Percentiles rank a stretch among this genome's conserved stretches.
These are phyloP conservation scores for Elaphurus davidianus DNA, from an alignment of 2,113 vertebrate species.

Conservation along the genomic window DNA sequence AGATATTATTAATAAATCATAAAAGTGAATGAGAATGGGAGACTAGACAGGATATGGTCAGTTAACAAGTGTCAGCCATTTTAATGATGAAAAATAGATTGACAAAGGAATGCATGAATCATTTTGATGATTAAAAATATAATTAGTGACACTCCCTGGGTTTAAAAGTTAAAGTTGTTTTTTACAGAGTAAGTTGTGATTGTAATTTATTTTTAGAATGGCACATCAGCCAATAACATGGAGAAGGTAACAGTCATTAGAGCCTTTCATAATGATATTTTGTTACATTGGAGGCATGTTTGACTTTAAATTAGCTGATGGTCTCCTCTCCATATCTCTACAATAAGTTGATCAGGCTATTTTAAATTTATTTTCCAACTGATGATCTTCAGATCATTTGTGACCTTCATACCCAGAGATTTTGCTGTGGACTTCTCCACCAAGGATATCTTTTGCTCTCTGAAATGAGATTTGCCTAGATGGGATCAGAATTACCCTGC, in stretches of 20 bases:
- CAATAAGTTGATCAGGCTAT: background rate
- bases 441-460: background rate
- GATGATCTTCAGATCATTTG: background rate
- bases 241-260: slow-evolving; percentile 38
- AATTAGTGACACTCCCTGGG: slow-evolving; percentile 17
- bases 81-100: slow-evolving; percentile 50
- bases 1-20: slow-evolving; percentile 67
- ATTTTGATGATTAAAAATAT: slow-evolving; percentile 65
- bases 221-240: slow-evolving; percentile 51
- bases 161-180: slow-evolving; percentile 63
- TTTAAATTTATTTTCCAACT: slow-evolving; percentile 28
- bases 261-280: background rate
- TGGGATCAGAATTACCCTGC: background rate
- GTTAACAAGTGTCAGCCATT: slow-evolving; percentile 52
- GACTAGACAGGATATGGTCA: background rate
- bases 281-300: background rate
- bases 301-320: slow-evolving; percentile 29
- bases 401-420: background rate
- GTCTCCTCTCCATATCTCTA: background rate
- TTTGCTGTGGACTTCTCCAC: background rate
- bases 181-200: slow-evolving; percentile 44
- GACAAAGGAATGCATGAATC: slow-evolving; percentile 45
- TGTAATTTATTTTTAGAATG: slow-evolving; percentile 51
- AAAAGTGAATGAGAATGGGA: slow-evolving; percentile 59
- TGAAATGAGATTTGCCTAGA: background rate